A percentile compares a stretch with the other conserved stretches of the same genome.
phyloP scores from a whole-genome alignment of 1,140 invertebrate genomes.

The Polyergus mexicanus region DNA sequence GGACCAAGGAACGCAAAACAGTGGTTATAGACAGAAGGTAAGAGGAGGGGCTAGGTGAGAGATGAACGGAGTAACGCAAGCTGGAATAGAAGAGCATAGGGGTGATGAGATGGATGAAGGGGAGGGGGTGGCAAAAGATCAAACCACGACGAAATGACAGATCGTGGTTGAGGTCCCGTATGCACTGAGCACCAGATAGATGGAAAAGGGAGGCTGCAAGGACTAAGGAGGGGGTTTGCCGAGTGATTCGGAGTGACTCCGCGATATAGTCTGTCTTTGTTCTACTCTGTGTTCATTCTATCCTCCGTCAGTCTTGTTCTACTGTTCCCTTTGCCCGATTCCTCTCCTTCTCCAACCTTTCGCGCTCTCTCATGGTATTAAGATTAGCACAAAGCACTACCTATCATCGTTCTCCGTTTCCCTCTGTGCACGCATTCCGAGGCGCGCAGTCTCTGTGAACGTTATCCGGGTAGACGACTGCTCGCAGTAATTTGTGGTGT shows the following conservation, averaged over 20 bases:
- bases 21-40: conserved; percentile 33
- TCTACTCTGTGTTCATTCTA: conserved; percentile 8
- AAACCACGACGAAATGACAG: conserved; percentile 70
- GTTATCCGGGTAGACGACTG: conserved; percentile 57
- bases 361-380: conserved; percentile 73
- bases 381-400: conserved; percentile 77
- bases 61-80: conserved; percentile 31
- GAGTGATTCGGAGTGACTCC: conserved; percentile 71
- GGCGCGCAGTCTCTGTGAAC: conserved; percentile 51
- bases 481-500: conserved; percentile 66
- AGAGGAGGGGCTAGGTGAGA: conserved; percentile 33
- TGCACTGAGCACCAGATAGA: conserved; percentile 61
- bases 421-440: conserved; percentile 52
- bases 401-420: conserved; percentile 57
- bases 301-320: conserved; percentile 36
- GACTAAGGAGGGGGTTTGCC: conserved; percentile 60
- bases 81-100: conserved; percentile 23
- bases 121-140: conserved; percentile 71
- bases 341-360: conserved; percentile 38
- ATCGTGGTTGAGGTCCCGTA: conserved; percentile 65
- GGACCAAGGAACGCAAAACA: conserved; percentile 55
- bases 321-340: background rate
- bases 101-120: background rate
- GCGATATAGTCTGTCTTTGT: conserved; percentile 53
- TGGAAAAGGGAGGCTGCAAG: conserved; percentile 61